Conservation (phyloP, 2,888 invertebrate species). For the Drosophila formosana region DNA sequence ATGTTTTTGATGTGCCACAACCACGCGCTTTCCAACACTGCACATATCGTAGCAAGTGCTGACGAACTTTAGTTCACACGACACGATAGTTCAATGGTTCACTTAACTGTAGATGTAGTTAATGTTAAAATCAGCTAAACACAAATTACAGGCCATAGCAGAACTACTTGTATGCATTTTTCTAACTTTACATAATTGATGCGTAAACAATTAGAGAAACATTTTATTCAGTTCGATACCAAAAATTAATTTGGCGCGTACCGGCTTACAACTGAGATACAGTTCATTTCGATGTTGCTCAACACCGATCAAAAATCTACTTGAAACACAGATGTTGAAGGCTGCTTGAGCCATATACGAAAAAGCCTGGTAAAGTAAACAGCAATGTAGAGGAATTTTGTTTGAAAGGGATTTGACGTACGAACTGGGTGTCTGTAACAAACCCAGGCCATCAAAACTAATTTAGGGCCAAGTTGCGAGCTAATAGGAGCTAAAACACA, state of each 20-base stretch:
- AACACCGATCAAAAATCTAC: conserved; percentile 16
- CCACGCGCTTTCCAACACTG: conserved; percentile 37
- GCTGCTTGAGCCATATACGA: conserved; percentile 14
- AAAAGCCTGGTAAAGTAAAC: conserved; percentile 1
- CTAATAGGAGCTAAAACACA: too few relatives aligned
- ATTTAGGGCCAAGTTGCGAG: conserved; percentile 16
- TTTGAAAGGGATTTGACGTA: conserved; percentile 30
- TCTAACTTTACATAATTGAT: neutral
- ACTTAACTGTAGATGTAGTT: neutral
- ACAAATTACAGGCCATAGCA: neutral
- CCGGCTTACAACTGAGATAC: neutral
- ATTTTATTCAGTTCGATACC: neutral
- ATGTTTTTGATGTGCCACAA: conserved; percentile 49
- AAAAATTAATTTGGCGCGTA: neutral
- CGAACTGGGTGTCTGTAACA: conserved; percentile 24
- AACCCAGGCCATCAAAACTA: conserved; percentile 26
- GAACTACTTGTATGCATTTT: neutral
- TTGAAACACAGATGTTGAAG: conserved; percentile 6
- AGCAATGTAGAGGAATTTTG: conserved; percentile 26
- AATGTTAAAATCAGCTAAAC: neutral
- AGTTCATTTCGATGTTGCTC: neutral
- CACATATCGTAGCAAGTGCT: conserved; percentile 26
- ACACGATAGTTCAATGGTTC: neutral
- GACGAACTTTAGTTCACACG: conserved; percentile 19
- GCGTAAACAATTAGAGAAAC: neutral